A percentile compares a stretch with the other conserved stretches of the same genome.
Evolutionary conservation across 2,797 vertebrate genomes (phyloP).

Genomic region (Urophycis tenuis): DNA sequence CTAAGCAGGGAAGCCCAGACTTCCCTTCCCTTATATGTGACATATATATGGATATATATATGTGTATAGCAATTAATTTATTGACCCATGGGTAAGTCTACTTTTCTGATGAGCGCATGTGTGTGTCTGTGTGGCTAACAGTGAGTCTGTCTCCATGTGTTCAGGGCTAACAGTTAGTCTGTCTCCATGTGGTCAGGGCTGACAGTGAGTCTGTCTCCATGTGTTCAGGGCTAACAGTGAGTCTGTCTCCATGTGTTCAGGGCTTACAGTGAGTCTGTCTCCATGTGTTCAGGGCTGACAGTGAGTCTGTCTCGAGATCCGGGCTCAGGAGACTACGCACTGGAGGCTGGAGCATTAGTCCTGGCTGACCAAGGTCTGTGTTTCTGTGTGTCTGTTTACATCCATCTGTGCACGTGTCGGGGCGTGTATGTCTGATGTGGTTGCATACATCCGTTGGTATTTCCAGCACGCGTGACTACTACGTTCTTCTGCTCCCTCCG

Average conservation of each 20-base stretch:
- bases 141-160: constrained; percentile 82
- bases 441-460: too few relatives aligned
- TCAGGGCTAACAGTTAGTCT: constrained; percentile 88
- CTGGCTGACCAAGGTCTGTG: constrained; percentile 72
- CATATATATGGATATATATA: neutral
- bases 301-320: constrained; percentile 89
- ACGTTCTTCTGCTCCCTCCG: neutral
- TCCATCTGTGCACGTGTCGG: too few relatives aligned
- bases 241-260: too few relatives aligned
- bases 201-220: too few relatives aligned
- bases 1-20: too few relatives aligned
- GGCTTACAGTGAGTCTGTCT: too few relatives aligned
- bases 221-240: constrained; percentile 83
- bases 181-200: constrained; percentile 82
- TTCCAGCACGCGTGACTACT: neutral
- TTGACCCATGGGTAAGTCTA: too few relatives aligned
- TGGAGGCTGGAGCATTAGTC: constrained; percentile 94
- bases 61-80: too few relatives aligned
- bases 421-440: too few relatives aligned
- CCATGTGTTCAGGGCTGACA: constrained; percentile 75
- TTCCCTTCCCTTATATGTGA: too few relatives aligned
- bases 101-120: too few relatives aligned
- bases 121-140: constrained; percentile 73
- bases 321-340: constrained; percentile 86
- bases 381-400: neutral